Conservation (phyloP, 1,140 invertebrate species). For the Diprion similis region DNA sequence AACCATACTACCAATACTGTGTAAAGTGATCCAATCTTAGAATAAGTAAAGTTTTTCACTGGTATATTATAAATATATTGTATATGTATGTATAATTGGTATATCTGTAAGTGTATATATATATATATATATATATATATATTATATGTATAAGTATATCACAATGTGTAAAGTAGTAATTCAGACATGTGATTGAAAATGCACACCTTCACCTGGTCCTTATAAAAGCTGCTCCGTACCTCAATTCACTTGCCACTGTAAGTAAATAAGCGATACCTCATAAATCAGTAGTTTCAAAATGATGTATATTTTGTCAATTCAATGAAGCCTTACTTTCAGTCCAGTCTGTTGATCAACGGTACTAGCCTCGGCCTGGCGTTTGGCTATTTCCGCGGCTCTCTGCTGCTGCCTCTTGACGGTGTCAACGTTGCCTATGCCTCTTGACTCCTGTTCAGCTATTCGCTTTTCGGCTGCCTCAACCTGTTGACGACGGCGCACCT, state of each 20-base stretch:
- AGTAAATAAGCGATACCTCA: conserved; percentile 8
- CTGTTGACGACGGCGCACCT: conserved; percentile 57
- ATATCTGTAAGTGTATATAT: neutral
- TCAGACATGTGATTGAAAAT: neutral
- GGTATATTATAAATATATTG: neutral
- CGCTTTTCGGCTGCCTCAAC: conserved; percentile 65
- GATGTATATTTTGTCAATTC: conserved; percentile 2
- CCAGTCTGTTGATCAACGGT: conserved; percentile 26
- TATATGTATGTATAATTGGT: neutral
- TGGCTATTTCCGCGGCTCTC: conserved; percentile 48
- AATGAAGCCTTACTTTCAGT: conserved; percentile 38
- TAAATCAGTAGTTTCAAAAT: neutral
- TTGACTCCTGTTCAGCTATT: conserved; percentile 54
- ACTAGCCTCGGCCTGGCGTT: conserved; percentile 48
- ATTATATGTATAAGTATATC: neutral
- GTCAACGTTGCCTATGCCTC: conserved; percentile 64
- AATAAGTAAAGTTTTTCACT: neutral
- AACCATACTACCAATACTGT: neutral
- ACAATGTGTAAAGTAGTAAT: neutral
- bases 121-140: neutral
- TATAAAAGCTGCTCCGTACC: neutral
- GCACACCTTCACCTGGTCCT: neutral
- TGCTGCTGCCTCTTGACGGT: conserved; percentile 59
- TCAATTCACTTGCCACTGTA: conserved; percentile 48
- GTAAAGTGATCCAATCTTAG: neutral